Evolutionary conservation across 2,113 vertebrate genomes (phyloP), one percentile per base, ranked within the genome.

Genomic region (Corythornis vintsioides): DNA sequence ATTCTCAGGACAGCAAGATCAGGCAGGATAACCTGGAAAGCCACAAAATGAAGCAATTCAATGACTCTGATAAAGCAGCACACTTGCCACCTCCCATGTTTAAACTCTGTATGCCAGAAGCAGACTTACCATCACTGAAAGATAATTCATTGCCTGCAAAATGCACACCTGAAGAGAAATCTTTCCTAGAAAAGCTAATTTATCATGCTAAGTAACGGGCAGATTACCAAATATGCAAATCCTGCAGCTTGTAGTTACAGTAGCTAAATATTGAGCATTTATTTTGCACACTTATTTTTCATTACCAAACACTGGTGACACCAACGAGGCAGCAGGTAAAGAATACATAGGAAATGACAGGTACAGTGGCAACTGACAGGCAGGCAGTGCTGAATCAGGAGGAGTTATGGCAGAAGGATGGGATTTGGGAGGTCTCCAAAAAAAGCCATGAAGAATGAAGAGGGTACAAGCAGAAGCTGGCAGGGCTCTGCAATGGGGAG

Each of bases 1-100:
- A 99, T 99, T 84, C 99, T 98, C 96, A 99, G 97, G 69, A 99
- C 99, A 21, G 99, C 99, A 59, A 99, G 98, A 95, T 99, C 99
- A 3, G 99, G 99, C 24, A 99, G 97, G 93, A 99, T 99, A 80
- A 99, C 99, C 99, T 99, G 88, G 47, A 86, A 95, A 91, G 77
- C 21, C 82, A 90, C 48, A 96, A 84, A 91, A 78, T 4, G 25
- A 65, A 75, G 47, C 55, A 70, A 92, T 28, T 93, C 48, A 94
- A 4, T 53, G 15, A 77, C 50, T 45, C 20, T 19, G 43, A 77
- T 7, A 74, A 33, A 60, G 22, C 1, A 48, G 31, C 52, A 88
- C n/a, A 40, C 45, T 89, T 19, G 76, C 66, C 11, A 0, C 38
- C 70, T 88, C 86, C 33, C 48, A 10, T 2, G 14, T 10, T 28